Base-by-base conservation (phyloP, 1,140 invertebrate species). In the Hyles euphorbiae region DNA sequence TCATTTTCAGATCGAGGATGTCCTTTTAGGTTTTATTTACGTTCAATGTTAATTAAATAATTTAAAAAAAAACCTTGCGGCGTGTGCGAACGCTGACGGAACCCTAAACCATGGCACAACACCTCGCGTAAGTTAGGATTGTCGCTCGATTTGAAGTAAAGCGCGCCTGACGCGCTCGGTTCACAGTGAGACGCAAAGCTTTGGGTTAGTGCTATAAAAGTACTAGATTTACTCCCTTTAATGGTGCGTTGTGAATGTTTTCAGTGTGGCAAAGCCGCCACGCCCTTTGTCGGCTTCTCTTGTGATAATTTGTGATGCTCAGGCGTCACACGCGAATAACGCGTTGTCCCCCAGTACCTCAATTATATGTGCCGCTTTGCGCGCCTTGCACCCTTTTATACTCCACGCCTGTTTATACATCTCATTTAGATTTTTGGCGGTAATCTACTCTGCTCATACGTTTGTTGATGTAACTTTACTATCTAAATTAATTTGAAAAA, bases 131-230 rank as follows among this genome's bases (percentile, higher is more conserved):
- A 12, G 65, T 73, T 76, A 74, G 75, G 74, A 82, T 83, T 83
- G 78, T 84, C 74, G 74, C 73, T 83, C 78, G 83, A 84, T 82
- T 81, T 81, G 73, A 9, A 50, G n/a, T 50, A 50, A 52, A 52
- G 74, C 71, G 67, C 67, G n/a, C 10, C n/a, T 34, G 34, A 60
- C 71, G 65, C 49, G 54, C 53, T 70, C 72, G 74, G 74, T 81
- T 83, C 78, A 81, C 79, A 82, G 77, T 78, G 74, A 68, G 67
- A 72, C 68, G 72, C 70, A 83, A 81, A 80, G 83, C 81, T 83
- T 83, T 83, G 72, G 75, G 67, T 60, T 59, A 51, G 56, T 61
- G 53, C 63, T 10, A 56, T 53, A 40, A 56, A 67, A 68, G 63
- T 68, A 60, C 63, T 65, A 66, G 70, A 65, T 65, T 61, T 67